Percentiles rank a stretch among this genome's conserved stretches.
These are phyloP conservation scores for Himalopsyche phryganea DNA, from an alignment of 1,140 invertebrate genomes.

Conservation along the genomic window DNA sequence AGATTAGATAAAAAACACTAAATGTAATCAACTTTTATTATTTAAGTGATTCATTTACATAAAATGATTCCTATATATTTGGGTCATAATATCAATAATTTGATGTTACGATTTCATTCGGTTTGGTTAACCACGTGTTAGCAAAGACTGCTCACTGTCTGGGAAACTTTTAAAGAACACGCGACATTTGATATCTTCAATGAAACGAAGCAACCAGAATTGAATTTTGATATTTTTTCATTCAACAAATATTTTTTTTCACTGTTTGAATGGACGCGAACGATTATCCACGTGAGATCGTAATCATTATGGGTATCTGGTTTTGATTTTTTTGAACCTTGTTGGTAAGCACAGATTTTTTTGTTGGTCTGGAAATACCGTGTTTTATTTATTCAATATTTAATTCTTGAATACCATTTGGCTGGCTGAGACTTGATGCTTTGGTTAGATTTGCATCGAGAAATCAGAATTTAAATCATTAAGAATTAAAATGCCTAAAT, in stretches of 20 bases:
- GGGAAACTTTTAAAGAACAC: background rate
- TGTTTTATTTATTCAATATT: too few species aligned
- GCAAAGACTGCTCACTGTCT: background rate
- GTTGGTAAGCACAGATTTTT: background rate
- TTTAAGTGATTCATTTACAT: too few species aligned
- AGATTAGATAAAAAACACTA: too few species aligned
- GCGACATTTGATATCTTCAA: slow-evolving; percentile 26
- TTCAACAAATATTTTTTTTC: background rate
- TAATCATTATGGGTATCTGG: slow-evolving; percentile 11
- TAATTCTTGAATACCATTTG: background rate
- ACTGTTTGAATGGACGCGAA: slow-evolving; percentile 5
- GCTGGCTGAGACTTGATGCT: background rate
- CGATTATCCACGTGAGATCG: slow-evolving; percentile 7
- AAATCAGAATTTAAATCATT: background rate
- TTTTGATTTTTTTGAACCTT: slow-evolving; percentile 2
- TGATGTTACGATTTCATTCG: background rate
- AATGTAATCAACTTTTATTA: too few species aligned
- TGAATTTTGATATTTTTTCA: slow-evolving; percentile 23
- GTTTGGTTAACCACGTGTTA: slow-evolving; percentile 10
- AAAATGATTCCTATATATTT: too few species aligned
- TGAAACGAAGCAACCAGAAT: slow-evolving; percentile 6
- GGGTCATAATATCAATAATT: too few species aligned
- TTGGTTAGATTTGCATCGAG: background rate
- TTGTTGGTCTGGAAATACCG: too few species aligned
- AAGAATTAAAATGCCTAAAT: too few species aligned